Conservation (phyloP, 2,888 invertebrate species). For the Tetragonula carbonaria region DNA sequence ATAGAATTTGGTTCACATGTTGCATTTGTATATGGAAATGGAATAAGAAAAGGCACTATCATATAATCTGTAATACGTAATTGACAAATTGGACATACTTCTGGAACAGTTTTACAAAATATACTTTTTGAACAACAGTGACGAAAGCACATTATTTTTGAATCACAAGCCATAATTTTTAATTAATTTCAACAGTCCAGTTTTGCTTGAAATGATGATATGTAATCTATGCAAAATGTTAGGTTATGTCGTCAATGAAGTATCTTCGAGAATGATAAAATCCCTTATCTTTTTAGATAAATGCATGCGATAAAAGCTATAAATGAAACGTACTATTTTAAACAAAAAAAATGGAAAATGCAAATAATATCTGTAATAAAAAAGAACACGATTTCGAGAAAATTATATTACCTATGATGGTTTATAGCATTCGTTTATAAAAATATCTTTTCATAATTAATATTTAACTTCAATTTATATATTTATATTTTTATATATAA, state of each 20-base stretch:
- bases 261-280: background rate
- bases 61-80: slow-evolving; percentile 56
- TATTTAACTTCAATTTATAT: background rate
- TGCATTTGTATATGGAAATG: slow-evolving; percentile 94
- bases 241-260: slow-evolving; percentile 23
- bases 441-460: background rate
- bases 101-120: slow-evolving; percentile 92
- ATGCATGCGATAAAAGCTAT: slow-evolving; percentile 19
- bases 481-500: background rate
- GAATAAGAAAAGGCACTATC: slow-evolving; percentile 86
- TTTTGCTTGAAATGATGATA: background rate
- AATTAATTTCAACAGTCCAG: background rate
- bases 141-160: slow-evolving; percentile 95
- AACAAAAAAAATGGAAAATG: background rate
- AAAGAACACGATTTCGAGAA: background rate
- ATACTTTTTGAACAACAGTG: slow-evolving; percentile 93
- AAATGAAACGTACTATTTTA: slow-evolving; percentile 29
- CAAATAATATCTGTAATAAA: background rate
- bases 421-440: background rate
- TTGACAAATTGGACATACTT: slow-evolving; percentile 91
- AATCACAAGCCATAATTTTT: slow-evolving; percentile 84
- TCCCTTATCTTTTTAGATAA: background rate
- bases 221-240: background rate
- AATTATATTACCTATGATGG: slow-evolving; percentile 21
- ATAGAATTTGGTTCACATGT: slow-evolving; percentile 92